Conservation (phyloP, 2,113 vertebrate species). For the Baryphthengus martii region DNA sequence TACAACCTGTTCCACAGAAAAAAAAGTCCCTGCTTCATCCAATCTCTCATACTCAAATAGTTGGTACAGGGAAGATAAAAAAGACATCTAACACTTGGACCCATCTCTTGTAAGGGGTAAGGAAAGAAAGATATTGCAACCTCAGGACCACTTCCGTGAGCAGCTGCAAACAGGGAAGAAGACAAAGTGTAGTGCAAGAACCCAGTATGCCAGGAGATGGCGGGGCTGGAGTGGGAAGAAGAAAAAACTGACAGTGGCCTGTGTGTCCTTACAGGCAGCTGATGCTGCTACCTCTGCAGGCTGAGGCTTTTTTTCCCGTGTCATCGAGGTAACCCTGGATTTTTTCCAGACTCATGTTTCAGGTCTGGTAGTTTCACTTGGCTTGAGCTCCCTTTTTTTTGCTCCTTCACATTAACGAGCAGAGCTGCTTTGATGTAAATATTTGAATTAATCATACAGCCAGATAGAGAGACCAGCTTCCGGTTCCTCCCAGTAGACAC, state of each 20-base stretch:
- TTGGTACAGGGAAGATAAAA: background rate
- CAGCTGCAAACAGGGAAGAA: background rate
- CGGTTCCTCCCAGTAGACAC: background rate
- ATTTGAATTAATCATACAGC: background rate
- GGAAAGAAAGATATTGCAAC: background rate
- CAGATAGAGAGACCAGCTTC: background rate
- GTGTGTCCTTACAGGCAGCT: background rate
- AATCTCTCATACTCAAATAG: background rate
- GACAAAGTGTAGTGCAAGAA: background rate
- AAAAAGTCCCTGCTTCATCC: background rate
- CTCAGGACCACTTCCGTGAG: background rate
- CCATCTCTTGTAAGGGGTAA: background rate
- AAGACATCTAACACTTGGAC: background rate
- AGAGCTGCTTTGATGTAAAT: background rate
- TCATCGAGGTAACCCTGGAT: background rate
- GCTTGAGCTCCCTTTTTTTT: background rate
- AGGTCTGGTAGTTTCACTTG: background rate
- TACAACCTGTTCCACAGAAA: background rate
- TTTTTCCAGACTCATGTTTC: background rate
- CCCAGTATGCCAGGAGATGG: background rate
- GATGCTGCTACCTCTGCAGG: fast-evolving
- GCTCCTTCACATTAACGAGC: background rate
- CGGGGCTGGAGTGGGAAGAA: background rate
- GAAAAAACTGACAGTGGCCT: background rate
- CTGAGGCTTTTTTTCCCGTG: background rate